These are phyloP conservation scores for Entomyzon cyanotis DNA, from an alignment of 2,113 vertebrate species.

Conservation along the genomic window DNA sequence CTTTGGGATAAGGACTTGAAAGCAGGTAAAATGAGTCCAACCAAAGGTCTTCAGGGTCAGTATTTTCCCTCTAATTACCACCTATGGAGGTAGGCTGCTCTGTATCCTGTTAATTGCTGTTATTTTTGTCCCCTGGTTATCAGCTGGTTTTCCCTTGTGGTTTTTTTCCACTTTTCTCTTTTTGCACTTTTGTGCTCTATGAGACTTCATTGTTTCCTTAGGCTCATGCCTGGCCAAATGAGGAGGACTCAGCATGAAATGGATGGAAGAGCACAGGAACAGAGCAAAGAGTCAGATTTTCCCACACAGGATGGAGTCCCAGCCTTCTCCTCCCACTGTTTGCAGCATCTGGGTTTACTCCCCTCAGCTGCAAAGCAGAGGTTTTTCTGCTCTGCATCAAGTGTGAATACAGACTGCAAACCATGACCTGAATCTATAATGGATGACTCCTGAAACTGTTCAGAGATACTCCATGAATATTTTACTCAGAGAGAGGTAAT, in stretches of 20 bases:
- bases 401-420: not conserved
- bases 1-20: not conserved
- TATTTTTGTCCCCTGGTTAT: not conserved
- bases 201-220: not conserved
- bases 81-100: not conserved
- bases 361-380: not conserved
- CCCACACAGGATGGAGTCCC: not conserved
- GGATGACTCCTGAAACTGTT: not conserved
- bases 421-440: not conserved
- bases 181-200: not conserved
- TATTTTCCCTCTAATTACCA: not conserved
- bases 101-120: not conserved
- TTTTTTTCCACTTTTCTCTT: not conserved
- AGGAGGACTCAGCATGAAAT: not conserved
- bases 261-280: not conserved
- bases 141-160: not conserved
- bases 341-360: not conserved
- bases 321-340: not conserved
- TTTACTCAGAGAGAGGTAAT: not conserved
- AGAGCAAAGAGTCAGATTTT: not conserved
- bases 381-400: not conserved
- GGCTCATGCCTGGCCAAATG: accelerated
- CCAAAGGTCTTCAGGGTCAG: not conserved
- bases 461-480: not conserved
- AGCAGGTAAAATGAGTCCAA: not conserved